phyloP scores from a whole-genome alignment of 2,113 vertebrate species.

The Lampris incognitus region DNA sequence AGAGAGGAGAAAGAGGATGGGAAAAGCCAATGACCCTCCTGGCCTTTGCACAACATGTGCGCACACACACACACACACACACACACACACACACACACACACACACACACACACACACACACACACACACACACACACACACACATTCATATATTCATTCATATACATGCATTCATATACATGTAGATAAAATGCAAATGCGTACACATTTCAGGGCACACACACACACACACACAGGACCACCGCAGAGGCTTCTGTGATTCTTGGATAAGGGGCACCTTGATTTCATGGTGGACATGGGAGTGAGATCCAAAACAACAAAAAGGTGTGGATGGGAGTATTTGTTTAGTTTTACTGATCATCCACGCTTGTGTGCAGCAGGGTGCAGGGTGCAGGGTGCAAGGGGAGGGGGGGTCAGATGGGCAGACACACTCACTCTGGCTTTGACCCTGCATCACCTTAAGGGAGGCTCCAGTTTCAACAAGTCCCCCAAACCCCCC shows the following conservation, averaged over 20 bases:
- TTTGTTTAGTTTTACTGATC: constrained; percentile 72
- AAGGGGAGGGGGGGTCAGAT: constrained; percentile 57
- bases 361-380: constrained; percentile 8
- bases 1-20: constrained; percentile 47
- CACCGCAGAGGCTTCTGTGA: constrained; percentile 32
- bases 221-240: constrained; percentile 16
- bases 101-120: background rate
- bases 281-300: constrained; percentile 74
- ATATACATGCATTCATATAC: too few relatives aligned
- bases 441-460: constrained; percentile 52
- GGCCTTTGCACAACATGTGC: constrained; percentile 1
- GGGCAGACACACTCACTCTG: constrained; percentile 48
- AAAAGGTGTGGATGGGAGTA: constrained; percentile 67
- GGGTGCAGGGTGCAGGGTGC: constrained; percentile 29
- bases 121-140: background rate
- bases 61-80: background rate
- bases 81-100: background rate
- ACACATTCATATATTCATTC: background rate
- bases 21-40: constrained; percentile 63
- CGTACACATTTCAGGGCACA: too few relatives aligned
- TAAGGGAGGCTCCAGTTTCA: constrained; percentile 55
- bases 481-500: background rate
- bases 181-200: too few relatives aligned
- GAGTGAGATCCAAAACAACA: constrained; percentile 62
- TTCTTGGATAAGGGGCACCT: constrained; percentile 19